phyloP scores from a whole-genome alignment of 1,140 invertebrate genomes.

The Drosophila pachea region DNA sequence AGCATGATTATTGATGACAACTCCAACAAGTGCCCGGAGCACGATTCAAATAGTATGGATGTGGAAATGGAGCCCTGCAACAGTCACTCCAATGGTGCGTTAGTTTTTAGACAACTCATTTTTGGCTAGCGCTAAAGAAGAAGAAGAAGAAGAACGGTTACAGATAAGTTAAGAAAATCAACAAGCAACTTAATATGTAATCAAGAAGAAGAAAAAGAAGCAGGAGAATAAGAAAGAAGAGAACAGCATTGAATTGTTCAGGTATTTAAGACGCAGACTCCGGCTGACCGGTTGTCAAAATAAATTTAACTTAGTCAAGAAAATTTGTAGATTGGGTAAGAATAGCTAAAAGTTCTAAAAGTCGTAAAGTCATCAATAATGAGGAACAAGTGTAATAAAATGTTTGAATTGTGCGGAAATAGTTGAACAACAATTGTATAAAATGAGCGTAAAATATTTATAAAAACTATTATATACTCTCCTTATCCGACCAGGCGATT shows the following conservation, averaged over 20 bases:
- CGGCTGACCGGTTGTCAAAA: too few relatives aligned
- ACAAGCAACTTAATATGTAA: background rate
- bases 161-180: background rate
- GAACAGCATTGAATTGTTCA: too few relatives aligned
- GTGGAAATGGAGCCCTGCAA: conserved; percentile 78
- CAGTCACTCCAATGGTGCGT: conserved; percentile 73
- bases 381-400: background rate
- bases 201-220: background rate
- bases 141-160: background rate
- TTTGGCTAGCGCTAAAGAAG: background rate
- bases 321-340: background rate
- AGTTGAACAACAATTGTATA: too few relatives aligned
- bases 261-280: too few relatives aligned
- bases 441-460: too few relatives aligned
- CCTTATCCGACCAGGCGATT: conserved; percentile 51
- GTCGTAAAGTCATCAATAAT: conserved; percentile 1
- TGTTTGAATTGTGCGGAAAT: background rate
- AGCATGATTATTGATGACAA: conserved; percentile 70
- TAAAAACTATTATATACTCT: background rate
- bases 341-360: background rate
- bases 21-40: conserved; percentile 67
- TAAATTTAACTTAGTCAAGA: too few relatives aligned
- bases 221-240: too few relatives aligned
- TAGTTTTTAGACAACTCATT: background rate
- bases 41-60: conserved; percentile 73